Percentiles rank a stretch among this genome's conserved stretches.
These are phyloP conservation scores for Physocephala rufipes DNA, from an alignment of 2,888 invertebrate genomes.

Conservation along the genomic window DNA sequence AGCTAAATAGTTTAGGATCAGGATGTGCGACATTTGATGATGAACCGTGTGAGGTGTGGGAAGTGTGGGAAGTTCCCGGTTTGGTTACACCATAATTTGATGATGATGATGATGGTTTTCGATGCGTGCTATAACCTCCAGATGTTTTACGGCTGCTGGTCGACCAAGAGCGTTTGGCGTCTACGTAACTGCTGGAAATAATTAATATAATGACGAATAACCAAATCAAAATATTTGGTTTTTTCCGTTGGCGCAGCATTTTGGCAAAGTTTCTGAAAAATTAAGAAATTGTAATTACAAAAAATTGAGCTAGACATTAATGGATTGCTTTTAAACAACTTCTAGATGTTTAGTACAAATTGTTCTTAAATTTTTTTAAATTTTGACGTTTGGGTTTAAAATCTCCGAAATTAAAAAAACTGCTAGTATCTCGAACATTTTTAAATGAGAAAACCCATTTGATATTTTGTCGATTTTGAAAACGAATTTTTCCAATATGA, in stretches of 20 bases:
- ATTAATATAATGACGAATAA: constrained; percentile 17
- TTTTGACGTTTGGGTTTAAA: no score
- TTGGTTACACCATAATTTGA: constrained; percentile 59
- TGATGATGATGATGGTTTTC: constrained; percentile 44
- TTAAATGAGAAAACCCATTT: no score
- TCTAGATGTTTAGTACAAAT: background rate
- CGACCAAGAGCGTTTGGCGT: constrained; percentile 55
- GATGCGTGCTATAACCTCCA: constrained; percentile 44
- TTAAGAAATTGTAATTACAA: background rate
- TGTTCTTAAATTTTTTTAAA: background rate
- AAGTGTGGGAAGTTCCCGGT: constrained; percentile 52
- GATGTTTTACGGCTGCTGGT: constrained; percentile 55
- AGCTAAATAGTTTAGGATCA: constrained; percentile 61
- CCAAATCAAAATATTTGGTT: constrained; percentile 6
- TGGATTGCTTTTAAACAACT: background rate
- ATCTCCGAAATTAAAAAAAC: no score
- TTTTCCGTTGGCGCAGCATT: constrained; percentile 16
- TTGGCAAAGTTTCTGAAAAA: background rate
- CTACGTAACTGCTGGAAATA: constrained; percentile 43
- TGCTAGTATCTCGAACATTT: no score
- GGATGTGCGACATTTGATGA: constrained; percentile 52
- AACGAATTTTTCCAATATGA: no score
- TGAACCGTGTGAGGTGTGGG: constrained; percentile 24
- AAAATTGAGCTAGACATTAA: background rate
- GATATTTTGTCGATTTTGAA: no score